phyloP scores from a whole-genome alignment of 2,113 vertebrate species.

The Brachypteracias leptosomus region DNA sequence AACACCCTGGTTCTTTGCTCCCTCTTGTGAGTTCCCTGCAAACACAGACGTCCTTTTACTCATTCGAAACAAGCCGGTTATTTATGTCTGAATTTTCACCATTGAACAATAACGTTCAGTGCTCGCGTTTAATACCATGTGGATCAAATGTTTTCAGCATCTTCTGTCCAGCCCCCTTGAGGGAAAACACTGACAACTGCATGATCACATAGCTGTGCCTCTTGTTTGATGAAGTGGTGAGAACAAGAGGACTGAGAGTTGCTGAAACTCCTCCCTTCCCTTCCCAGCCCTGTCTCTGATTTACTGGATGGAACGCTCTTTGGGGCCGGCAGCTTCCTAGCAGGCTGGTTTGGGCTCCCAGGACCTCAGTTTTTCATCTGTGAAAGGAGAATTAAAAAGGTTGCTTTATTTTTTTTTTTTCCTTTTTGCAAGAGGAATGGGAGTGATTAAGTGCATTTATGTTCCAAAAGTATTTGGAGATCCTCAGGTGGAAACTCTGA shows the following conservation, averaged over 20 bases:
- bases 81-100: conserved; percentile 53
- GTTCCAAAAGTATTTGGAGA: conserved; percentile 18
- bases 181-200: conserved; percentile 37
- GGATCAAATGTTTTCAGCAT: conserved; percentile 57
- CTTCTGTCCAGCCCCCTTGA: conserved; percentile 47
- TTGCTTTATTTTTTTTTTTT: background rate
- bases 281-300: conserved; percentile 6
- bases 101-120: conserved; percentile 8
- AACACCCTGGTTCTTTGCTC: conserved; percentile 50
- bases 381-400: background rate
- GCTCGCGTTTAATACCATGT: conserved; percentile 19
- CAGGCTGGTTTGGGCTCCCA: background rate
- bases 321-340: background rate
- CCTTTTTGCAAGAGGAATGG: background rate
- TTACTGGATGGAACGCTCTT: conserved; percentile 5
- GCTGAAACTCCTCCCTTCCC: conserved; percentile 30
- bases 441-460: background rate
- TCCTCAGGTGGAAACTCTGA: conserved; percentile 31
- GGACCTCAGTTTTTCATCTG: background rate
- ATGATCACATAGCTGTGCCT: conserved; percentile 27
- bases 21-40: conserved; percentile 49
- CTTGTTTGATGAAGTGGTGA: conserved; percentile 45
- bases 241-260: conserved; percentile 39
- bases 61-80: conserved; percentile 14
- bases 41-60: conserved; percentile 31